A percentile compares a stretch with the other conserved stretches of the same genome.
phyloP scores from a whole-genome alignment of 2,888 invertebrate species.

The Allygus modestus region DNA sequence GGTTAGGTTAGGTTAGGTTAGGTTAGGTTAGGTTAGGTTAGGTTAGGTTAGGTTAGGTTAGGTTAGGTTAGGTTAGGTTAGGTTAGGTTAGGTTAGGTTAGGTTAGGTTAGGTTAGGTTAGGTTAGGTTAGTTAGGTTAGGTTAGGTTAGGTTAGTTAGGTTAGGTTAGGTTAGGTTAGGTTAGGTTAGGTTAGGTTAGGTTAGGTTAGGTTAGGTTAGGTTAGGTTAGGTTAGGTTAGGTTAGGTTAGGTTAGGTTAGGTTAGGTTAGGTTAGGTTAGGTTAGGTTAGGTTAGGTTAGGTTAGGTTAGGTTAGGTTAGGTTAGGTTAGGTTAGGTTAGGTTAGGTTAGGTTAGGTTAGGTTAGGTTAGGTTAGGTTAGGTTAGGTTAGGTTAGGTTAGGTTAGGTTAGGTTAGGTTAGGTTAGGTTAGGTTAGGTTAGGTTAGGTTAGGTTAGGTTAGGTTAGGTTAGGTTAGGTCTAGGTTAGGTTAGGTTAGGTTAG shows the following conservation, averaged over 20 bases:
- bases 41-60: slow-evolving; percentile 63
- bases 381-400: slow-evolving; percentile 39
- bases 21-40: slow-evolving; percentile 67
- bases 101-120: slow-evolving; percentile 63
- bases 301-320: slow-evolving; percentile 40
- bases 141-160: slow-evolving; percentile 63
- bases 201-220: slow-evolving; percentile 51
- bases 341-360: slow-evolving; percentile 37
- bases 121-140: slow-evolving; percentile 60
- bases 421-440: slow-evolving; percentile 56
- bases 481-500: slow-evolving; percentile 7
- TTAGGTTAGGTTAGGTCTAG: not conserved
- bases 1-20: slow-evolving; percentile 70
- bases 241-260: slow-evolving; percentile 71
- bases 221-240: slow-evolving; percentile 63
- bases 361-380: slow-evolving; percentile 39
- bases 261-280: slow-evolving; percentile 42
- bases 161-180: slow-evolving; percentile 55
- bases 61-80: slow-evolving; percentile 64
- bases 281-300: slow-evolving; percentile 31
- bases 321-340: slow-evolving; percentile 40
- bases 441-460: slow-evolving; percentile 34
- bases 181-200: slow-evolving; percentile 59
- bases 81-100: slow-evolving; percentile 62
- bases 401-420: slow-evolving; percentile 60